These are phyloP conservation scores for Protodeltote pygarga DNA, from an alignment of 2,888 invertebrate species.

Conservation along the genomic window DNA sequence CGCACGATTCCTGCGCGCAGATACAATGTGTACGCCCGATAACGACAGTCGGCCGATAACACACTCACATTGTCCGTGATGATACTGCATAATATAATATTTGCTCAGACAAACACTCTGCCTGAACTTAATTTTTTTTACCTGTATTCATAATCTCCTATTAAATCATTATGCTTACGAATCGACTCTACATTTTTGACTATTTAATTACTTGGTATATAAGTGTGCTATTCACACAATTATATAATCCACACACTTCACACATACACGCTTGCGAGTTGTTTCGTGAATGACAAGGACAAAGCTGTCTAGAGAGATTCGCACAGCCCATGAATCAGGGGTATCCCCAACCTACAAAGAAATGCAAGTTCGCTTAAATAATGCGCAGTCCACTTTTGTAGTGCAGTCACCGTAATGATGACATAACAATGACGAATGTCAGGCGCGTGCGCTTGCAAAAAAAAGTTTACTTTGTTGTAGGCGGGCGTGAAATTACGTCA, in stretches of 20 bases:
- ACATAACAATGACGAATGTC: conserved; percentile 74
- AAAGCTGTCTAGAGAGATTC: conserved; percentile 66
- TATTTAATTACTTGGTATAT: no score
- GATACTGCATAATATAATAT: conserved; percentile 66
- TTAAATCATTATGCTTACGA: no score
- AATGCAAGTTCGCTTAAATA: conserved; percentile 67
- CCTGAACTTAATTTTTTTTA: conserved; percentile 51
- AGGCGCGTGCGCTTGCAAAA: conserved; percentile 76
- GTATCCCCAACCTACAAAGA: conserved; percentile 81
- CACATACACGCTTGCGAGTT: conserved; percentile 15
- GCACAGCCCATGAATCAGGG: conserved; percentile 70
- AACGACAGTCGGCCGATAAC: conserved; percentile 72
- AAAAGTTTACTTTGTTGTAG: conserved; percentile 64
- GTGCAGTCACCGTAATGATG: conserved; percentile 77
- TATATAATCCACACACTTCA: conserved; percentile 32
- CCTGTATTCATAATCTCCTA: no score
- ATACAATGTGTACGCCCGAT: conserved; percentile 75
- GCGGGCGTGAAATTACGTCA: conserved; percentile 79
- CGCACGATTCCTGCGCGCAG: conserved; percentile 75
- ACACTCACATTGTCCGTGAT: conserved; percentile 58
- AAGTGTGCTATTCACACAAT: conserved; percentile 24
- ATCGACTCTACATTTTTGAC: no score
- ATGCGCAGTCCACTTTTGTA: conserved; percentile 72
- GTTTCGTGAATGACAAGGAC: conserved; percentile 51
- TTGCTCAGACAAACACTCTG: conserved; percentile 60